Percentiles rank a stretch among this genome's conserved stretches.
Evolutionary conservation across 2,888 invertebrate species (phyloP).

Genomic region (Ametastegia equiseti): DNA sequence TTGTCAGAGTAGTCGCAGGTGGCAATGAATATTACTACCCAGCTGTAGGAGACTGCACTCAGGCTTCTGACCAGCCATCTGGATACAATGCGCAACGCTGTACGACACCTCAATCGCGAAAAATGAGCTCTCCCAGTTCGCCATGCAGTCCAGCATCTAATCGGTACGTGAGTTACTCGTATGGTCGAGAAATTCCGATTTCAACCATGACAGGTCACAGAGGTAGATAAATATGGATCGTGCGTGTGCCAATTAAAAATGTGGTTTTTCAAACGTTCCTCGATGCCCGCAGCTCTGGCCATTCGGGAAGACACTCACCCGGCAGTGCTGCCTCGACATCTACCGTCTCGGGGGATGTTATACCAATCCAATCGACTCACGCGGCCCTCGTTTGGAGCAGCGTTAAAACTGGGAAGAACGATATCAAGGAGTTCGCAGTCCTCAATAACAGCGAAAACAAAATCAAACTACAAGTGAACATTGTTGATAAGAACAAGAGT

Average conservation of each 20-base stretch:
- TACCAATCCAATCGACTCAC: constrained; percentile 79
- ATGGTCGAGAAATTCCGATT: background rate
- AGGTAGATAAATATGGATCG: background rate
- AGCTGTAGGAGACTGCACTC: constrained; percentile 57
- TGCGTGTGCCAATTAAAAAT: background rate
- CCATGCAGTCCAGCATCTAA: constrained; percentile 66
- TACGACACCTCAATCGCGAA: constrained; percentile 66
- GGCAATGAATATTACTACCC: constrained; percentile 62
- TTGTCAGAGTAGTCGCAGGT: constrained; percentile 61
- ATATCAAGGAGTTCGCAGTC: constrained; percentile 78
- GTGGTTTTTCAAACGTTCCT: background rate
- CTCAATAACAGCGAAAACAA: constrained; percentile 79
- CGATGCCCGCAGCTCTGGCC: constrained; percentile 51
- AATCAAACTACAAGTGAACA: constrained; percentile 78
- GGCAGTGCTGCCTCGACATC: constrained; percentile 67
- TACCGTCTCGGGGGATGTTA: constrained; percentile 64
- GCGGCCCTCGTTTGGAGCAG: constrained; percentile 81
- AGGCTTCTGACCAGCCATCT: constrained; percentile 54
- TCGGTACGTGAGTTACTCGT: constrained; percentile 59
- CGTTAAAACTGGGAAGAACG: constrained; percentile 78
- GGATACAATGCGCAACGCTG: constrained; percentile 64
- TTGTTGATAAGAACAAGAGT: constrained; percentile 70
- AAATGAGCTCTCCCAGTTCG: constrained; percentile 67
- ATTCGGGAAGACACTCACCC: constrained; percentile 71
- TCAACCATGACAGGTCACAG: background rate